Conservation (phyloP, 2,888 invertebrate genomes). For the Campoplex nolae region DNA sequence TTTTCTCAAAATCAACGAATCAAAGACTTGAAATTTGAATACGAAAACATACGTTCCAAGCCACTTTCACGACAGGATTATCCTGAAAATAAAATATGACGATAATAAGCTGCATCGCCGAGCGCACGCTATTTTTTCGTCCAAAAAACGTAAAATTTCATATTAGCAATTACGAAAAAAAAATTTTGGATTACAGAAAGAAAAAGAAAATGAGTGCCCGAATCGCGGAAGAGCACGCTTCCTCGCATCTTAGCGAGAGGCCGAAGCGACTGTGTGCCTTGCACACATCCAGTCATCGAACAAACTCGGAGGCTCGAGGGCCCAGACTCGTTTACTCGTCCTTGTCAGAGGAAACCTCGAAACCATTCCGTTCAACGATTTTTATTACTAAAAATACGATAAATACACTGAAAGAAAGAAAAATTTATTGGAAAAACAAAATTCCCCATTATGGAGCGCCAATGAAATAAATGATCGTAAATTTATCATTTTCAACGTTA, state of each 20-base stretch:
- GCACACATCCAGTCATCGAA: conserved; percentile 13
- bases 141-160: neutral
- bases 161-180: neutral
- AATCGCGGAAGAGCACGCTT: neutral
- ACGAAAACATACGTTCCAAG: neutral
- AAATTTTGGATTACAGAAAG: neutral
- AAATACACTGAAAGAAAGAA: neutral
- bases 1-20: neutral
- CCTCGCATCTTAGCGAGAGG: neutral
- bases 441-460: no score
- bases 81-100: neutral
- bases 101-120: neutral
- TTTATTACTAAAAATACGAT: neutral
- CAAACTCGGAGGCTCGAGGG: conserved; percentile 9
- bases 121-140: neutral
- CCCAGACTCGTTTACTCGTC: neutral
- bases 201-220: neutral
- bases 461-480: no score
- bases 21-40: neutral
- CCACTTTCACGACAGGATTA: conserved; percentile 44
- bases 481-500: neutral
- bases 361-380: neutral
- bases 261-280: neutral
- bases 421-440: no score
- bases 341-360: conserved; percentile 9